Base-by-base conservation (phyloP, 2,888 invertebrate species). In the Microctonus brassicae region DNA sequence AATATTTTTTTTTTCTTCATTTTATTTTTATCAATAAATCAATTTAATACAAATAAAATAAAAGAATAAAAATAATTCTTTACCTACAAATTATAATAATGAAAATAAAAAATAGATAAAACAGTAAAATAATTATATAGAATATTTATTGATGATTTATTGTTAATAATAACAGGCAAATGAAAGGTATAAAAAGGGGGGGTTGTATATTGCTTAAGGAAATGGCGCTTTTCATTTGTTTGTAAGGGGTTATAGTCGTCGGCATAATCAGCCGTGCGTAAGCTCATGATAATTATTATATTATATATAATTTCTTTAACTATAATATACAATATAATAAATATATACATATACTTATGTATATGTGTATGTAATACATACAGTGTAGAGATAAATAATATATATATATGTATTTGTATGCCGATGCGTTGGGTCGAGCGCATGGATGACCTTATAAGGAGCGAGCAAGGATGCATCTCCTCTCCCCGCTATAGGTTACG, bases 371-470 rank as follows among this genome's bases (percentile, higher is more conserved):
- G 26, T n/a, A n/a, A n/a, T n/a, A n/a, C n/a, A n/a, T n/a, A n/a
- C n/a, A n/a, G n/a, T n/a, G n/a, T n/a, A n/a, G n/a, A n/a, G n/a
- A n/a, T n/a, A n/a, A n/a, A n/a, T n/a, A n/a, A n/a, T 58, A 52
- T 53, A 20, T 53, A 20, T 61, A 70, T 29, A 66, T 13, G 29
- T 11, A 62, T 39, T 29, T 57, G 13, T 24, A 33, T 22, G 26
- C 6, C 57, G 22, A 74, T 70, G 74, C 77, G 73, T 76, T 73
- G 75, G 73, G 72, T 72, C 75, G 76, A 76, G 76, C 81, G 78
- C 80, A 79, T 24, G 84, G n/a, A 85, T 86, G 81, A 75, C 86
- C 86, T 81, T 85, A 86, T 84, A 86, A 84, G 86, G 86, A 82
- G 85, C 86, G 84, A 81, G 81, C 82, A 84, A 85, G 83, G 83